Evolutionary conservation across 2,797 vertebrate genomes (phyloP).

Genomic region (Ara ararauna): DNA sequence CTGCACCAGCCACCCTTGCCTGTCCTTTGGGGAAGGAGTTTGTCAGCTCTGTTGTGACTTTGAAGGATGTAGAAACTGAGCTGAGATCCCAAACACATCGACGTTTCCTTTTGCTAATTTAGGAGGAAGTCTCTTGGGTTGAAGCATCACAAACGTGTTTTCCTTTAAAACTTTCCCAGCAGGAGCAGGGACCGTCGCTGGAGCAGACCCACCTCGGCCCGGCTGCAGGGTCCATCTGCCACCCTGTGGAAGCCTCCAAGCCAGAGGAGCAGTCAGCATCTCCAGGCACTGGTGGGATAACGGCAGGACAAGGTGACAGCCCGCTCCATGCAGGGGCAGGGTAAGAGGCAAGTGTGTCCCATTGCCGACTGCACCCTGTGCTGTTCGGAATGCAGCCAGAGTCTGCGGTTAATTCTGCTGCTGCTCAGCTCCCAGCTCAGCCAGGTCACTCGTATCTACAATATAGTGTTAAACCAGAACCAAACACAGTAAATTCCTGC

Average conservation of each 20-base stretch:
- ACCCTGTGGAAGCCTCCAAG: neutral
- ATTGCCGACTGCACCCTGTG: neutral
- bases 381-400: accelerated
- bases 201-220: neutral
- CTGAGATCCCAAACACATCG: neutral
- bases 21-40: neutral
- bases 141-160: accelerated
- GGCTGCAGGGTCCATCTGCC: neutral
- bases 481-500: neutral
- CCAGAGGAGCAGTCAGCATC: accelerated
- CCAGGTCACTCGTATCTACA: neutral
- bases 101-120: neutral
- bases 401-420: neutral
- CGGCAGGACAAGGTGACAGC: neutral
- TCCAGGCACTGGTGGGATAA: neutral
- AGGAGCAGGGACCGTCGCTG: neutral
- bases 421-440: neutral
- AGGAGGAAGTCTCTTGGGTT: neutral
- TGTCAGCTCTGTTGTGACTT: neutral
- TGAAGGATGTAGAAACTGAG: accelerated
- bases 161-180: neutral
- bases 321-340: accelerated
- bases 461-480: neutral
- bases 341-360: neutral
- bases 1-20: neutral